Base-by-base conservation (phyloP, 1,140 invertebrate genomes). In the Elysia chlorotica region DNA sequence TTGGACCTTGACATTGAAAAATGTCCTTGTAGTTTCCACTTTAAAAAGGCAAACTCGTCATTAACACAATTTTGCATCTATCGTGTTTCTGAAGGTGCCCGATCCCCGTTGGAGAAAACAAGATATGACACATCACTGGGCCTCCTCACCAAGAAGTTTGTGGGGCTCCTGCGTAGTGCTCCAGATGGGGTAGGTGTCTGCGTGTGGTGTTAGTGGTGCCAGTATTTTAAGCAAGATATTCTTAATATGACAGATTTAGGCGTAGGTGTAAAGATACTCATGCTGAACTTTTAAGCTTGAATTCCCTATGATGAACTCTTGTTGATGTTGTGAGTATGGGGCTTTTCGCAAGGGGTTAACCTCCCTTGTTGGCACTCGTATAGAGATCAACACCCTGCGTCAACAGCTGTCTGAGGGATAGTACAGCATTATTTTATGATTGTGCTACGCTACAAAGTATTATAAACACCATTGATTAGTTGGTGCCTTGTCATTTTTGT, bases 141-240 rank as follows among this genome's bases (percentile, higher is more conserved):
- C 70, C 90, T 98, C 81, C 89, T 99, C 74, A 99, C 98, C 21
- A 96, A 96, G 78, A 94, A 96, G 82, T 99, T 99, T 89, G 96
- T 99, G 28, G 92, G 92, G 63, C 90, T 99, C 75, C 89, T 99
- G 53, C 94, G 97, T 89, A 95, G 96, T 83, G 95, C 96, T 25
- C 93, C 94, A 74, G 95, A 97, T 87, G 97, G 97, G 74, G 93
- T 98, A 56, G 90, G 98, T 77, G 33, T 65, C n/a, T n/a, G n/a
- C n/a, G n/a, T n/a, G n/a, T n/a, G n/a, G n/a, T n/a, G n/a, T n/a
- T n/a, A n/a, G n/a, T n/a, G n/a, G n/a, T n/a, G n/a, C n/a, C n/a
- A n/a, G n/a, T n/a, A n/a, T n/a, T n/a, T n/a, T n/a, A n/a, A n/a
- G n/a, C n/a, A n/a, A n/a, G n/a, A 6, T 63, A 33, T 23, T 63